A percentile compares a stretch with the other conserved stretches of the same genome.
Evolutionary conservation across 2,797 vertebrate species (phyloP).

Genomic region (Notolepis coatsorum): DNA sequence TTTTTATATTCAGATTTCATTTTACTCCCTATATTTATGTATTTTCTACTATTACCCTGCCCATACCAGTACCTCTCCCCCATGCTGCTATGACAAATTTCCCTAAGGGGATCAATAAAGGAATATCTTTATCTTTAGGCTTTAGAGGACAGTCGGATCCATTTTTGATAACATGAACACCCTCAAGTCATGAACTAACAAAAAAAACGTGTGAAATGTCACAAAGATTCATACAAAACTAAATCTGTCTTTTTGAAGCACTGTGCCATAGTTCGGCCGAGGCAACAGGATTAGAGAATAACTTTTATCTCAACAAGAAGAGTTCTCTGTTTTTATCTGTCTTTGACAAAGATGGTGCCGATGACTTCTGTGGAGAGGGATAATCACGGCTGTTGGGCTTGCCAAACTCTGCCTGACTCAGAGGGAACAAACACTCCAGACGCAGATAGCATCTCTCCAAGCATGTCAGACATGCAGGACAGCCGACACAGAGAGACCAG

Average conservation of each 20-base stretch:
- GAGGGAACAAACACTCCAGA: constrained; percentile 49
- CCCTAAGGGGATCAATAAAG: no score
- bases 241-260: constrained; percentile 8
- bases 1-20: no score
- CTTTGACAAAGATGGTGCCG: constrained; percentile 31
- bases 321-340: no score
- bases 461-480: constrained; percentile 84
- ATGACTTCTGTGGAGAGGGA: constrained; percentile 17
- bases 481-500: constrained; percentile 59
- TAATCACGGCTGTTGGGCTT: background rate
- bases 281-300: constrained; percentile 13
- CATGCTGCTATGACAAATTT: no score
- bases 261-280: background rate
- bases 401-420: constrained; percentile 33
- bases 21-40: no score
- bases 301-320: no score
- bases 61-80: no score
- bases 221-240: no score
- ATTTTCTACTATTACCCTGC: no score
- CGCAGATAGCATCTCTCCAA: constrained; percentile 84
- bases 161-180: background rate
- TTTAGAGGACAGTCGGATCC: background rate
- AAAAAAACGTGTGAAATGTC: constrained; percentile 6
- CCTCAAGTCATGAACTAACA: background rate
- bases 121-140: no score